A percentile compares a stretch with the other conserved stretches of the same genome.
phyloP scores from a whole-genome alignment of 2,113 vertebrate species.

The Clarias gariepinus region DNA sequence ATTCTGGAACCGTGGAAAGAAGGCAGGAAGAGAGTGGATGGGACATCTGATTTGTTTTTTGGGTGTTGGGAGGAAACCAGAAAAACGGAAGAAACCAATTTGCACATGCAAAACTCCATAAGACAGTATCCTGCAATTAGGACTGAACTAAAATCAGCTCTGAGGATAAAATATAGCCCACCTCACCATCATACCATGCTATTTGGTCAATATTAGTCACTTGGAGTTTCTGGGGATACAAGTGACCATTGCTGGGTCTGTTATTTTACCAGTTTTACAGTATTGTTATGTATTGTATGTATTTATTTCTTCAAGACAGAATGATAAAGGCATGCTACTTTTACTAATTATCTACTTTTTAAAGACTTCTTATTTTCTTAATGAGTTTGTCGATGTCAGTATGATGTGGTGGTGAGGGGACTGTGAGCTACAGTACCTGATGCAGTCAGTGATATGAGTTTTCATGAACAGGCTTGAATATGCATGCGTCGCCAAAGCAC shows the following conservation, averaged over 20 bases:
- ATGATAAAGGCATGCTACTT: too few relatives aligned
- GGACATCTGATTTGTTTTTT: too few relatives aligned
- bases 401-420: neutral
- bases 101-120: neutral
- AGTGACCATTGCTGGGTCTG: neutral
- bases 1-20: neutral
- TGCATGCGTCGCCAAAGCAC: conserved; percentile 16
- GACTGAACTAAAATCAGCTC: neutral
- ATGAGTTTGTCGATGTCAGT: conserved; percentile 15
- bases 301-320: neutral
- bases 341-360: too few relatives aligned
- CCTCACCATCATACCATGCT: neutral
- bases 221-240: neutral
- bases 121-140: neutral
- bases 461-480: neutral
- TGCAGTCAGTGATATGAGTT: conserved; percentile 8
- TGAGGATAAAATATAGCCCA: neutral
- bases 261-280: neutral
- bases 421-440: conserved; percentile 1
- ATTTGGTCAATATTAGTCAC: neutral
- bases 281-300: neutral
- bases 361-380: neutral
- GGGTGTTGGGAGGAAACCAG: neutral
- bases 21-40: neutral
- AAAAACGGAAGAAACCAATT: neutral